Evolutionary conservation across 2,113 vertebrate species (phyloP).

Genomic region (Rafetus swinhoei): DNA sequence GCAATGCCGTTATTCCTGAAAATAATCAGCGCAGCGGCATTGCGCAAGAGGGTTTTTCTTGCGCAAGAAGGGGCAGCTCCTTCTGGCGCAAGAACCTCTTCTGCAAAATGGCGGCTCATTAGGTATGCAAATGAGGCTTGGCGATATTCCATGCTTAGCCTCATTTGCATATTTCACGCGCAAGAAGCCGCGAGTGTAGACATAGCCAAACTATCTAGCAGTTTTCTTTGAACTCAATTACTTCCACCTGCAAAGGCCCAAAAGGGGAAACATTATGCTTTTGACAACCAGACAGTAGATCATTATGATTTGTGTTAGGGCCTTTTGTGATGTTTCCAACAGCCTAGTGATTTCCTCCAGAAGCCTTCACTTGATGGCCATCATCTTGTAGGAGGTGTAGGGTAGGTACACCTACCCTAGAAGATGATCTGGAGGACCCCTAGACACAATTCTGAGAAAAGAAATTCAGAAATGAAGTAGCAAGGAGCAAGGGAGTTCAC

Average conservation of each 20-base stretch:
- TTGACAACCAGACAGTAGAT: background rate
- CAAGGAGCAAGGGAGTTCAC: background rate
- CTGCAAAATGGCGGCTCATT: too few relatives aligned
- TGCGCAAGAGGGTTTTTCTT: too few relatives aligned
- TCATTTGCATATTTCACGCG: too few relatives aligned
- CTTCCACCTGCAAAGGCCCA: background rate
- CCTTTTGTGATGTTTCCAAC: background rate
- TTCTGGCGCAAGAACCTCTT: too few relatives aligned
- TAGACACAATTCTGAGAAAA: slow-evolving; percentile 23
- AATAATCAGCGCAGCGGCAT: too few relatives aligned
- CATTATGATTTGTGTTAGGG: background rate
- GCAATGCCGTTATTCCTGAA: too few relatives aligned
- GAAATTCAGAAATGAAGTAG: slow-evolving; percentile 23
- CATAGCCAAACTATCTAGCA: too few relatives aligned
- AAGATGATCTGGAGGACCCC: background rate
- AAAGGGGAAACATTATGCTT: background rate
- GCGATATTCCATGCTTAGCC: too few relatives aligned
- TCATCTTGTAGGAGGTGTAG: background rate
- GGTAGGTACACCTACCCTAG: background rate
- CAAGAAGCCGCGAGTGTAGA: too few relatives aligned
- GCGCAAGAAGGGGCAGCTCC: too few relatives aligned
- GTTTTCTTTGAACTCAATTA: background rate
- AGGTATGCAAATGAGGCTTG: too few relatives aligned
- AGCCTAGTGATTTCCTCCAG: background rate
- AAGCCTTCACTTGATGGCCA: background rate